Percentiles rank a stretch among this genome's conserved stretches.
Evolutionary conservation across 2,797 vertebrate genomes (phyloP).

Genomic region (Helicolenus hilgendorfi): DNA sequence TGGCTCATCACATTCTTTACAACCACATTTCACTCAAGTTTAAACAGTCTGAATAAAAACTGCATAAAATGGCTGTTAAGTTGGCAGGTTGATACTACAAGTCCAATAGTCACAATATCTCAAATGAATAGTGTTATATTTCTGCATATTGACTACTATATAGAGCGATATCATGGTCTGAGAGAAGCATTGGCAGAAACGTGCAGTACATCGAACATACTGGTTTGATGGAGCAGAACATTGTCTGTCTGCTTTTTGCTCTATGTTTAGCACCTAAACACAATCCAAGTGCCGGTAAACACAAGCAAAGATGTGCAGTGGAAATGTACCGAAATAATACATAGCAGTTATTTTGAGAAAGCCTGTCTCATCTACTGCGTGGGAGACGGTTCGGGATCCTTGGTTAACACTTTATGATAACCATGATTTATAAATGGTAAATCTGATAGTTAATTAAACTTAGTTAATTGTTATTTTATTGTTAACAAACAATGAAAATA

Average conservation of each 20-base stretch:
- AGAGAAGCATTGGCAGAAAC: neutral
- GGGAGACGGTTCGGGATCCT: no score
- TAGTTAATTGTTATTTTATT: no score
- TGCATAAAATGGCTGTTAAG: neutral
- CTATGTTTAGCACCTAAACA: neutral
- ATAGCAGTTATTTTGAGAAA: no score
- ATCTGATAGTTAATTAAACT: no score
- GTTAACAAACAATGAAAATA: no score
- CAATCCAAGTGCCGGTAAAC: neutral
- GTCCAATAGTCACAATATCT: neutral
- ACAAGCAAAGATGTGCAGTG: neutral
- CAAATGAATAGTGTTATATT: neutral
- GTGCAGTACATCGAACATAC: no score
- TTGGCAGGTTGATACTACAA: conserved; percentile 1
- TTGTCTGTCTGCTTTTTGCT: neutral
- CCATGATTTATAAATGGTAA: no score
- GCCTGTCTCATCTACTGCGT: no score
- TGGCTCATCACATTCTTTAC: conserved; percentile 3
- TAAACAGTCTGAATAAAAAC: neutral
- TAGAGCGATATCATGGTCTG: neutral
- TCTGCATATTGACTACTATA: neutral
- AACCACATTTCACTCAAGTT: conserved; percentile 1
- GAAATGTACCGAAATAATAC: neutral
- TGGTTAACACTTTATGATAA: no score
- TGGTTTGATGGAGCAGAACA: neutral